Evolutionary conservation across 2,797 vertebrate species (phyloP).

Genomic region (Poecilia picta): DNA sequence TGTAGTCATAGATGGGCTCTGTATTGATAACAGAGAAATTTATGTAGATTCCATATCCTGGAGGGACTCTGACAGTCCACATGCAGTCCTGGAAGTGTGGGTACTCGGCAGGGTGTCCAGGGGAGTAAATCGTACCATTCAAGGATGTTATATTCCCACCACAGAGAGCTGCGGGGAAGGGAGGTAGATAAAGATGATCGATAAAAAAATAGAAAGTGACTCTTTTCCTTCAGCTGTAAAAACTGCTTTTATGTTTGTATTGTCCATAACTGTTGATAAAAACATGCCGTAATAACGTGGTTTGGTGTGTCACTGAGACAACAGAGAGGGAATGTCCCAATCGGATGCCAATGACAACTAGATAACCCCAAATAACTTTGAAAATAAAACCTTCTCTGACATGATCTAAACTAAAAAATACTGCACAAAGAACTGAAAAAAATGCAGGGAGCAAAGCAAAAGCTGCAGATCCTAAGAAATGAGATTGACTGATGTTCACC

Average conservation of each 20-base stretch:
- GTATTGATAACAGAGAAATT: slow-evolving; percentile 97
- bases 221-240: slow-evolving; percentile 49
- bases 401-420: slow-evolving; percentile 42
- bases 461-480: slow-evolving; percentile 26
- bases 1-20: slow-evolving; percentile 97
- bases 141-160: slow-evolving; percentile 96
- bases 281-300: slow-evolving; percentile 52
- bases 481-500: slow-evolving; percentile 16
- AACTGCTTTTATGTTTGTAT: slow-evolving; percentile 38
- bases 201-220: slow-evolving; percentile 52
- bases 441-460: slow-evolving; percentile 34
- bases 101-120: slow-evolving; percentile 96
- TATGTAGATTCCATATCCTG: slow-evolving; percentile 94
- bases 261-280: slow-evolving; percentile 45
- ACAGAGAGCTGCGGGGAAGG: slow-evolving; percentile 86
- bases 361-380: slow-evolving; percentile 44
- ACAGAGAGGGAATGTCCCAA: slow-evolving; percentile 19
- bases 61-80: slow-evolving; percentile 93
- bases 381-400: slow-evolving; percentile 41
- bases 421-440: slow-evolving; percentile 32
- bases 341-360: slow-evolving; percentile 40
- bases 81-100: slow-evolving; percentile 97
- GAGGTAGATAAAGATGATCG: slow-evolving; percentile 30
- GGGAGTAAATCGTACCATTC: slow-evolving; percentile 97
- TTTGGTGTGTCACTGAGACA: slow-evolving; percentile 46